Evolutionary conservation across 2,888 invertebrate species (phyloP).

Genomic region (Tenthredo amoena): DNA sequence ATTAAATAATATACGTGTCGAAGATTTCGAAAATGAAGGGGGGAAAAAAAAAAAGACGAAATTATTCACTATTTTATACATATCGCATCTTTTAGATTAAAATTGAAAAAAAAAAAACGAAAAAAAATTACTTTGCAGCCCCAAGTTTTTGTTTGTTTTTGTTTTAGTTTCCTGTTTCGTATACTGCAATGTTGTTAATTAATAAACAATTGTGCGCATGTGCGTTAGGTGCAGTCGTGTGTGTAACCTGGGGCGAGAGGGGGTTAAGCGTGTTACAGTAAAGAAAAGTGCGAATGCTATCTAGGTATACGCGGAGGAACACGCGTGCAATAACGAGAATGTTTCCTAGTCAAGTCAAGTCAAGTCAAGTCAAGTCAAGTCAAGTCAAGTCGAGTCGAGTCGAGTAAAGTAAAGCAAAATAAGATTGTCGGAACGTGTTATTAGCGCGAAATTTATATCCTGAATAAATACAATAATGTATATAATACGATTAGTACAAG

Average conservation of each 20-base stretch:
- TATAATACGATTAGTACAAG: slow-evolving; percentile 36
- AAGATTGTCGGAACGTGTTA: background rate
- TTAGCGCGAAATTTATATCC: background rate
- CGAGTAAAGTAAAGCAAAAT: background rate
- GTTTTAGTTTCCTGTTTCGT: background rate
- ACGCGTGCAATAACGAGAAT: background rate
- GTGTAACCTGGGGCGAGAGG: background rate
- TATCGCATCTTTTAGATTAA: slow-evolving; percentile 55
- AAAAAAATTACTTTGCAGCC: background rate
- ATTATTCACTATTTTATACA: slow-evolving; percentile 58
- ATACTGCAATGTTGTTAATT: background rate
- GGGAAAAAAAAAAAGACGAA: slow-evolving; percentile 31
- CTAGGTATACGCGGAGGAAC: background rate
- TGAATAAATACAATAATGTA: background rate
- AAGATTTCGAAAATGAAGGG: slow-evolving; percentile 30
- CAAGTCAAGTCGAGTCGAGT: background rate
- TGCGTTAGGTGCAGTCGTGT: background rate
- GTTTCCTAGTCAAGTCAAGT: background rate
- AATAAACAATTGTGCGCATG: slow-evolving; percentile 27
- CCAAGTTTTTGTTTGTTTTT: background rate
- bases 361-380: background rate
- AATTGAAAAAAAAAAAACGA: background rate
- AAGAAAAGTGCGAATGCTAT: background rate
- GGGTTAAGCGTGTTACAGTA: background rate
- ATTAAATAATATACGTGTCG: slow-evolving; percentile 4